Evolutionary conservation across 2,888 invertebrate genomes (phyloP).

Genomic region (Eupithecia centaureata): DNA sequence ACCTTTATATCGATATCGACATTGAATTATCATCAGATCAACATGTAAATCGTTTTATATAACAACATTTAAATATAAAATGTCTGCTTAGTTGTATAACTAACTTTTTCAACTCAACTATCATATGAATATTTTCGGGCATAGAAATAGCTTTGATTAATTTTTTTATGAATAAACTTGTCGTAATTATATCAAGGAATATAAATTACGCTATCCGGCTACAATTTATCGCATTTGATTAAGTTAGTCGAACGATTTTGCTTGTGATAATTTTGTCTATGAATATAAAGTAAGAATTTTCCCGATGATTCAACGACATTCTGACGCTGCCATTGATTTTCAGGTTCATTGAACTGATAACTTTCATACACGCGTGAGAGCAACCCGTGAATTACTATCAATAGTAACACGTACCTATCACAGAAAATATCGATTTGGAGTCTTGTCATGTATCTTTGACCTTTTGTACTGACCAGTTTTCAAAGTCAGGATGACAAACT

Average conservation of each 20-base stretch:
- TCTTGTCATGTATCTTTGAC: slow-evolving; percentile 31
- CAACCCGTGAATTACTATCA: slow-evolving; percentile 35
- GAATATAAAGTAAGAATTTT: slow-evolving; percentile 29
- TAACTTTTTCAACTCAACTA: slow-evolving; percentile 33
- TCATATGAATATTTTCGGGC: slow-evolving; percentile 39
- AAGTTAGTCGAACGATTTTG: slow-evolving; percentile 37
- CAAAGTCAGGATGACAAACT: slow-evolving; percentile 8
- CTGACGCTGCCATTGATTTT: slow-evolving; percentile 43
- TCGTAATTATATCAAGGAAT: slow-evolving; percentile 47
- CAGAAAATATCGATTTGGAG: slow-evolving; percentile 33
- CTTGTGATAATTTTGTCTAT: slow-evolving; percentile 31
- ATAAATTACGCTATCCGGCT: slow-evolving; percentile 43
- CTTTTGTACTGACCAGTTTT: slow-evolving; percentile 23
- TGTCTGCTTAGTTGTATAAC: slow-evolving; percentile 50
- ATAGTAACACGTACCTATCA: slow-evolving; percentile 31
- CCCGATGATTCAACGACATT: slow-evolving; percentile 36
- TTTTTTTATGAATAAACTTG: slow-evolving; percentile 38
- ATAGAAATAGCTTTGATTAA: slow-evolving; percentile 41
- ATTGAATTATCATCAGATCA: slow-evolving; percentile 50
- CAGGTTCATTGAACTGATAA: slow-evolving; percentile 51
- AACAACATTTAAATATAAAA: slow-evolving; percentile 48
- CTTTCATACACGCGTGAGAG: slow-evolving; percentile 43
- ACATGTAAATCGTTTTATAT: slow-evolving; percentile 51
- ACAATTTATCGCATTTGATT: slow-evolving; percentile 34
- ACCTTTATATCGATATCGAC: slow-evolving; percentile 44